These are phyloP conservation scores for Myrmecophaga tridactyla DNA, from an alignment of 2,113 vertebrate species.

Conservation along the genomic window DNA sequence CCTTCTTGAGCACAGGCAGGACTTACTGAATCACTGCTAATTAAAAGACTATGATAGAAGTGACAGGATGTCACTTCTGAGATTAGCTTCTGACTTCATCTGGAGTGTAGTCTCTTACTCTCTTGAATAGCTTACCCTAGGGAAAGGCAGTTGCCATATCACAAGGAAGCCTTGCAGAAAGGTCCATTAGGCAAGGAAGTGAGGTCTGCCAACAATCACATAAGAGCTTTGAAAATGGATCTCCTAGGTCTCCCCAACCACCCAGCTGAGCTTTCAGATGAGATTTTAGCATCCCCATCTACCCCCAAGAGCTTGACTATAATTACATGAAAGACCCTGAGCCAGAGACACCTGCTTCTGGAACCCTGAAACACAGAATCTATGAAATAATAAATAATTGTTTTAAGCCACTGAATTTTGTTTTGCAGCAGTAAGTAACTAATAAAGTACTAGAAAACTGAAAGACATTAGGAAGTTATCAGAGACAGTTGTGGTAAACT, in stretches of 20 bases:
- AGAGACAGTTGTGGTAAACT: conserved; percentile 3
- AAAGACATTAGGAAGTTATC: background rate
- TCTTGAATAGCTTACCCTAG: background rate
- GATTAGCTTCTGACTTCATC: background rate
- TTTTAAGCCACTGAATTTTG: conserved; percentile 12
- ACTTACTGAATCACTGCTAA: background rate
- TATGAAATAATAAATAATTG: conserved; percentile 10
- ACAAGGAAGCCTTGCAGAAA: background rate
- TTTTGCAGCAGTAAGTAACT: background rate
- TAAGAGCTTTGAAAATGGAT: background rate
- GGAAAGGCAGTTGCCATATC: background rate
- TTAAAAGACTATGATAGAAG: background rate
- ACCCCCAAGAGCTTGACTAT: background rate
- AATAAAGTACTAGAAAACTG: background rate
- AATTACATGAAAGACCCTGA: background rate
- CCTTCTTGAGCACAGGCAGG: background rate
- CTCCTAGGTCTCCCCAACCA: background rate
- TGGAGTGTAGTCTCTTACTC: background rate
- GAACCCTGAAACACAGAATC: background rate
- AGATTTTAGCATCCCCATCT: background rate
- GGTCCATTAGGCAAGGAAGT: background rate
- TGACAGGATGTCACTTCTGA: background rate
- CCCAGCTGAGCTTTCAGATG: background rate
- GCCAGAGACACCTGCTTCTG: background rate
- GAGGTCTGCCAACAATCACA: background rate